Conservation (phyloP, 1,140 invertebrate genomes). For the Orussus abietinus region DNA sequence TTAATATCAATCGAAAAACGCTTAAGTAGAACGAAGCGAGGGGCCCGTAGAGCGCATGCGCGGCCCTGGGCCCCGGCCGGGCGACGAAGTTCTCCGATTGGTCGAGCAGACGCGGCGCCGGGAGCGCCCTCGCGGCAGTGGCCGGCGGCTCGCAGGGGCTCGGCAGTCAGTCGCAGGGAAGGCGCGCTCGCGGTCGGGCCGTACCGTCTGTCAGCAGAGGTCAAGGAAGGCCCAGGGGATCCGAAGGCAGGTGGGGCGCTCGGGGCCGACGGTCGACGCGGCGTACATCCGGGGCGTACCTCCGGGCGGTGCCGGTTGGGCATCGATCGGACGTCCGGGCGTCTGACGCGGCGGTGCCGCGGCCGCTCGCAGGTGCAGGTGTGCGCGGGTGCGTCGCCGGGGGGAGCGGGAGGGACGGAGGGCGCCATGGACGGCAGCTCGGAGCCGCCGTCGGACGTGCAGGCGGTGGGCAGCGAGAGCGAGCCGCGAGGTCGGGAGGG, state of each 20-base stretch:
- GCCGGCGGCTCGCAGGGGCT: conserved; percentile 22
- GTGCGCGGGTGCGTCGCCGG: conserved; percentile 10
- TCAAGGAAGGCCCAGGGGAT: conserved; percentile 1
- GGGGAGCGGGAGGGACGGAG: conserved; percentile 14
- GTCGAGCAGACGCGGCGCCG: conserved; percentile 20
- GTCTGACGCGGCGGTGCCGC: not conserved
- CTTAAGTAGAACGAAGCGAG: too few species aligned
- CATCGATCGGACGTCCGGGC: too few species aligned
- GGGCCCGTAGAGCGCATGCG: too few species aligned
- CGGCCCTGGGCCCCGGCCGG: too few species aligned
- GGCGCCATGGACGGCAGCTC: conserved; percentile 37
- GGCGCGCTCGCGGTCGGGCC: conserved; percentile 12
- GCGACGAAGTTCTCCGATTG: too few species aligned
- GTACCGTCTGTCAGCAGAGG: not conserved
- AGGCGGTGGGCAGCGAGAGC: conserved; percentile 33
- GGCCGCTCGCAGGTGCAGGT: not conserved
- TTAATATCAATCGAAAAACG: too few species aligned
- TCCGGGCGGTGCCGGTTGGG: too few species aligned
- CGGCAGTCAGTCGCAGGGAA: conserved; percentile 24
- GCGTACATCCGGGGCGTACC: too few species aligned
- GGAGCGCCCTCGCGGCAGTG: too few species aligned
- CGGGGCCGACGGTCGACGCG: not conserved
- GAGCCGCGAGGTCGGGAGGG: conserved; percentile 14
- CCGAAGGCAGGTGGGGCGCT: not conserved
- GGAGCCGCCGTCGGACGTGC: conserved; percentile 33